A percentile compares a stretch with the other conserved stretches of the same genome.
These are phyloP conservation scores for Zaprionus davidi DNA, from an alignment of 1,140 invertebrate species.

Conservation along the genomic window DNA sequence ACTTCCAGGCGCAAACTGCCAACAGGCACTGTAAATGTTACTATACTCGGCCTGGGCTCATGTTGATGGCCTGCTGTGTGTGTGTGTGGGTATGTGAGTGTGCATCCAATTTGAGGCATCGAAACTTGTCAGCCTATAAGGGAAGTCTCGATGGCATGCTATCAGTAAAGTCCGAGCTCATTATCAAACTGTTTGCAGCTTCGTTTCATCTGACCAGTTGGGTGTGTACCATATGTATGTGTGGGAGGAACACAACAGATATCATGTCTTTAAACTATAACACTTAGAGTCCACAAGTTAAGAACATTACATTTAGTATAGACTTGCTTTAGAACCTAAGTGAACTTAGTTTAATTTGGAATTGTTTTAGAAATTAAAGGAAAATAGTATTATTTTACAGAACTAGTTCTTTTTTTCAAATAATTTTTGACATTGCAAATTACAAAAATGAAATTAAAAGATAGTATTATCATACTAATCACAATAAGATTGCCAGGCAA, in stretches of 20 bases:
- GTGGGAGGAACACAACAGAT: neutral
- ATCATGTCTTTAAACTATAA: neutral
- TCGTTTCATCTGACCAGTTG: neutral
- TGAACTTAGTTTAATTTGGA: neutral
- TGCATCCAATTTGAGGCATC: conserved; percentile 21
- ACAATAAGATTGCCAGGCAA: too few relatives aligned
- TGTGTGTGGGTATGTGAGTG: conserved; percentile 8
- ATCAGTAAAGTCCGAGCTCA: conserved; percentile 24
- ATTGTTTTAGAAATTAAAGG: neutral
- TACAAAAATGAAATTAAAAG: neutral
- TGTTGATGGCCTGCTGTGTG: neutral
- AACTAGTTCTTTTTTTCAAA: too few relatives aligned
- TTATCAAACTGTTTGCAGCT: conserved; percentile 21
- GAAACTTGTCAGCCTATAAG: conserved; percentile 11
- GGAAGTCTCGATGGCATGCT: neutral
- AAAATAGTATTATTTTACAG: neutral
- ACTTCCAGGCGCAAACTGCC: conserved; percentile 73
- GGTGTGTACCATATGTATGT: neutral
- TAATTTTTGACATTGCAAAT: too few relatives aligned
- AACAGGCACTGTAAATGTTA: conserved; percentile 35
- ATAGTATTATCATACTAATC: too few relatives aligned
- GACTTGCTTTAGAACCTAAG: neutral
- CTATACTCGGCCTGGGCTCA: neutral
- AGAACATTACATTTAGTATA: neutral
- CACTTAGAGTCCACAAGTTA: neutral